These are phyloP conservation scores for Gastrophysa polygoni DNA, from an alignment of 2,888 invertebrate genomes.

Conservation along the genomic window DNA sequence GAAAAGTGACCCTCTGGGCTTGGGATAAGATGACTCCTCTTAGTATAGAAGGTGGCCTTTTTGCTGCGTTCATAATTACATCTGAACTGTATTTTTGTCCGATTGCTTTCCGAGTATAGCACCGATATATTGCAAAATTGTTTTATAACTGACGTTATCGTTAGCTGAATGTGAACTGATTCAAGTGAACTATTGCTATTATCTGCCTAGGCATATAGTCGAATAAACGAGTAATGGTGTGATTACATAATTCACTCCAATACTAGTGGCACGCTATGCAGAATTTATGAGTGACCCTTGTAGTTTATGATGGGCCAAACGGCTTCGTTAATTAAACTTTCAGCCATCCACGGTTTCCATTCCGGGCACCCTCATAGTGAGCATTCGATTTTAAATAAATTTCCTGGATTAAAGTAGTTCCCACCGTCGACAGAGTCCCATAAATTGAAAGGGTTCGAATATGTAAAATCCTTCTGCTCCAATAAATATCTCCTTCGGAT, in stretches of 20 bases:
- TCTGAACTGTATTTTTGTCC: too few relatives aligned
- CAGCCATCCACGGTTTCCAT: neutral
- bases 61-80: too few relatives aligned
- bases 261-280: neutral
- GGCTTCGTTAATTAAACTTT: constrained; percentile 1
- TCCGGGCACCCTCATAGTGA: neutral
- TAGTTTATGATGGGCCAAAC: constrained; percentile 1
- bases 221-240: constrained; percentile 1
- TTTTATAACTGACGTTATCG: neutral
- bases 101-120: too few relatives aligned
- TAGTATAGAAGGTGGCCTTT: too few relatives aligned
- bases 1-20: too few relatives aligned
- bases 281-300: constrained; percentile 1
- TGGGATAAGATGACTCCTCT: too few relatives aligned
- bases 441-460: constrained; percentile 12
- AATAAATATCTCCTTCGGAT: constrained; percentile 6
- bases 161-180: neutral
- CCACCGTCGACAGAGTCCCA: neutral
- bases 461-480: constrained; percentile 11
- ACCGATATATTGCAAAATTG: neutral
- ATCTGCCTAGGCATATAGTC: neutral
- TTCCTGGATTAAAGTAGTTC: constrained; percentile 5
- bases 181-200: neutral
- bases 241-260: neutral
- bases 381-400: constrained; percentile 1